These are phyloP conservation scores for Ichneumon xanthorius DNA, from an alignment of 2,888 invertebrate species.

Conservation along the genomic window DNA sequence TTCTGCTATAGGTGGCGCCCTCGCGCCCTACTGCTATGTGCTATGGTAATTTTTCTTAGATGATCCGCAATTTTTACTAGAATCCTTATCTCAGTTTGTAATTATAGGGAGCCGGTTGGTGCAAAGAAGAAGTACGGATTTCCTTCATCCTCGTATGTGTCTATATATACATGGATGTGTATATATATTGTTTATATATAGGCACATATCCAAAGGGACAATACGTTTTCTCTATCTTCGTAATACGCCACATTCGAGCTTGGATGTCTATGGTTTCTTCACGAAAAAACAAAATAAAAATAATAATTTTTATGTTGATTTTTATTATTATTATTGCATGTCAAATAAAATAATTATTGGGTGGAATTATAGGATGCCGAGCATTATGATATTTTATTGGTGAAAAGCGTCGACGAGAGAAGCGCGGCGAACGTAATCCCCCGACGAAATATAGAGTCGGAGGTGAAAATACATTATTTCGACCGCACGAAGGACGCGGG, in stretches of 20 bases:
- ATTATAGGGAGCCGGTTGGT: background rate
- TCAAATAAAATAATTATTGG: constrained; percentile 54
- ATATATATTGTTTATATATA: background rate
- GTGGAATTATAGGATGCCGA: constrained; percentile 22
- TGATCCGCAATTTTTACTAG: too few species aligned
- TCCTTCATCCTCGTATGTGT: constrained; percentile 9
- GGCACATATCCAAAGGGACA: background rate
- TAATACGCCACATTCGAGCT: background rate
- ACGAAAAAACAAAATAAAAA: background rate
- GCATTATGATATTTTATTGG: constrained; percentile 52
- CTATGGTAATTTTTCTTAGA: too few species aligned
- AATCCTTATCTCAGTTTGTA: too few species aligned
- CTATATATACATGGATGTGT: background rate
- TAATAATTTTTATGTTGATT: too few species aligned
- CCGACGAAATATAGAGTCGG: constrained; percentile 54
- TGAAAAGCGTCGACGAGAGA: constrained; percentile 35
- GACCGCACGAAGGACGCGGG: constrained; percentile 53
- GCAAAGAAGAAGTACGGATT: constrained; percentile 30
- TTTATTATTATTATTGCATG: background rate
- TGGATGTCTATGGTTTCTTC: background rate
- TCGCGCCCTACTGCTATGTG: too few species aligned
- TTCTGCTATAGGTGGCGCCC: too few species aligned
- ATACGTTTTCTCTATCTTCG: background rate
- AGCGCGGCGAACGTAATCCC: constrained; percentile 43
- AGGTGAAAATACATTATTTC: constrained; percentile 67